Percentiles rank a stretch among this genome's conserved stretches.
phyloP scores from a whole-genome alignment of 2,888 invertebrate genomes.

The Chromoteleia sp. region DNA sequence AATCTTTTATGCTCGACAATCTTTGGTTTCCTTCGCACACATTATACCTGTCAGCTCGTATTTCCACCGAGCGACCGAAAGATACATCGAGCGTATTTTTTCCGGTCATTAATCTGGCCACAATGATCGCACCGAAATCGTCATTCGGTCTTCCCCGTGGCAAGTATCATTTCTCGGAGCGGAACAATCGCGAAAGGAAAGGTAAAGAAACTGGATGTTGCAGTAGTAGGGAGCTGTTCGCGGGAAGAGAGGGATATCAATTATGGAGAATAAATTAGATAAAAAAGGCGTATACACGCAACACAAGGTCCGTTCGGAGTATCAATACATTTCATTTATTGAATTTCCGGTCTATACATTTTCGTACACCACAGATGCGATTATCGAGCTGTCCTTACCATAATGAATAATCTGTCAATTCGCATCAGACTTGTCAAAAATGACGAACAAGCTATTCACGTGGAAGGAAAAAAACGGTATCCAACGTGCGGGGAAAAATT shows the following conservation, averaged over 20 bases:
- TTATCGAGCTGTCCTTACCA: slow-evolving; percentile 71
- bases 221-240: not conserved
- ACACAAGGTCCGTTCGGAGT: slow-evolving; percentile 60
- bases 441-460: slow-evolving; percentile 66
- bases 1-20: slow-evolving; percentile 35
- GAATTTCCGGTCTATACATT: slow-evolving; percentile 74
- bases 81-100: slow-evolving; percentile 69
- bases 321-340: slow-evolving; percentile 72
- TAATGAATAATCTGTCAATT: slow-evolving; percentile 71
- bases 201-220: slow-evolving; percentile 8
- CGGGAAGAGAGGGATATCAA: slow-evolving; percentile 19
- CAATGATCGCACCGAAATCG: slow-evolving; percentile 48
- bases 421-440: slow-evolving; percentile 70
- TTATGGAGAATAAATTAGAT: slow-evolving; percentile 45
- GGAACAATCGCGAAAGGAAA: slow-evolving; percentile 7
- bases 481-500: slow-evolving; percentile 52
- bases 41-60: slow-evolving; percentile 65
- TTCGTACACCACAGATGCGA: slow-evolving; percentile 72
- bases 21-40: slow-evolving; percentile 35
- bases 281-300: slow-evolving; percentile 33
- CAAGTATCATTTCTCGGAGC: slow-evolving; percentile 27
- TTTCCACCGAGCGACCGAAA: slow-evolving; percentile 54
- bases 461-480: slow-evolving; percentile 46
- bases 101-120: slow-evolving; percentile 68
- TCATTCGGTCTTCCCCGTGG: slow-evolving; percentile 25